A percentile compares a stretch with the other conserved stretches of the same genome.
Conservation (phyloP, 2,797 vertebrate genomes). For the Lagorchestes hirsutus region DNA sequence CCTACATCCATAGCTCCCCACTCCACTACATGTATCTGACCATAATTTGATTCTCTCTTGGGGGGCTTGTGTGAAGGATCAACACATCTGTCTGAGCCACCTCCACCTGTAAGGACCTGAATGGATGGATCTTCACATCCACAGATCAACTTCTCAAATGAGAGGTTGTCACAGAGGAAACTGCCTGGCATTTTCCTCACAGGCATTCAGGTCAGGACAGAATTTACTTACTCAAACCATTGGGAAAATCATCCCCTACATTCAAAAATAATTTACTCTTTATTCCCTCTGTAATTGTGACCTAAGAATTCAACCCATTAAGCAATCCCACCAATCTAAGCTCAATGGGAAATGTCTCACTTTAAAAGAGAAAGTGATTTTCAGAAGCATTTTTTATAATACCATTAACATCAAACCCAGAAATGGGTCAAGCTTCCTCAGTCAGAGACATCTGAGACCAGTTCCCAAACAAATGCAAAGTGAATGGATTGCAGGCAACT, state of each 20-base stretch:
- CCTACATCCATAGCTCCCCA: neutral
- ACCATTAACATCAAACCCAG: neutral
- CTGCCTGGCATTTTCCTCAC: neutral
- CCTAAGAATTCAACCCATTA: constrained; percentile 1
- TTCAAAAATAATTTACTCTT: neutral
- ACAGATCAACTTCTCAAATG: neutral
- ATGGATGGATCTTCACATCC: neutral
- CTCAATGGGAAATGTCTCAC: constrained; percentile 1
- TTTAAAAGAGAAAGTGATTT: neutral
- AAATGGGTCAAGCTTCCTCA: neutral
- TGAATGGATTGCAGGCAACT: neutral
- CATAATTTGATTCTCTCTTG: neutral
- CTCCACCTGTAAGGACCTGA: neutral
- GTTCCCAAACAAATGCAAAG: neutral
- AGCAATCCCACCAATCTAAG: neutral
- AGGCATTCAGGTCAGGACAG: neutral
- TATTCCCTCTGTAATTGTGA: constrained; percentile 7
- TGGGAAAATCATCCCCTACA: neutral
- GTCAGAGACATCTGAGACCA: neutral
- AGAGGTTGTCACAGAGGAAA: neutral
- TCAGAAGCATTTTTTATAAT: neutral
- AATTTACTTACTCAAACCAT: neutral
- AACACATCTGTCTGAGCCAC: neutral
- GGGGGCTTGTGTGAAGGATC: neutral
- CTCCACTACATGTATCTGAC: neutral